phyloP scores from a whole-genome alignment of 2,888 invertebrate species.

The Leptinotarsa haldemani region DNA sequence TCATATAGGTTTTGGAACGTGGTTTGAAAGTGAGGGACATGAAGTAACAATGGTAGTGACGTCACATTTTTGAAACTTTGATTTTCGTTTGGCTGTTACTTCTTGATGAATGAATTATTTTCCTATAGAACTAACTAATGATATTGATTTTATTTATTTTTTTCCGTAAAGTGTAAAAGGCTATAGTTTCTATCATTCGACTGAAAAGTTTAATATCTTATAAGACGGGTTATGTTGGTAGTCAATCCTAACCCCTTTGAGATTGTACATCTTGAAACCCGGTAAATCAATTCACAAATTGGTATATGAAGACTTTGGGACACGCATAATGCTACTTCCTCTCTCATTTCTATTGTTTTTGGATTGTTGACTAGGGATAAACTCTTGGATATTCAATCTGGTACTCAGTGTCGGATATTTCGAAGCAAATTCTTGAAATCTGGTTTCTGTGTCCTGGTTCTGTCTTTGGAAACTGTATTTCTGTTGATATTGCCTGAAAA shows the following conservation, averaged over 20 bases:
- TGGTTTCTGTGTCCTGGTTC: constrained; percentile 15
- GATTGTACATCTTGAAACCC: neutral
- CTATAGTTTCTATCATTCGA: no score
- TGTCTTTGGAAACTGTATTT: neutral
- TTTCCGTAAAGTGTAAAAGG: no score
- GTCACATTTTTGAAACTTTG: no score
- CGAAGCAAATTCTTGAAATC: constrained; percentile 35
- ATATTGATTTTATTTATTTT: no score
- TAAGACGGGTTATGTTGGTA: neutral
- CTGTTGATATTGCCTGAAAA: constrained; percentile 3
- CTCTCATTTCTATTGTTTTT: constrained; percentile 44
- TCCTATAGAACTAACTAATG: no score
- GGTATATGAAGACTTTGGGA: constrained; percentile 16
- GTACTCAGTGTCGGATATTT: constrained; percentile 35
- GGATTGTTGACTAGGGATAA: constrained; percentile 50
- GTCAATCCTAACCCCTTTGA: neutral
- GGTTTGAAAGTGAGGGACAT: no score
- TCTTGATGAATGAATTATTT: no score
- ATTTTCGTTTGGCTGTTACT: no score
- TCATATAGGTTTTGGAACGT: no score
- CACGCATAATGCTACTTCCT: constrained; percentile 36
- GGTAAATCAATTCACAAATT: constrained; percentile 24
- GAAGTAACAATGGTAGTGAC: no score
- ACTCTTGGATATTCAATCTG: constrained; percentile 45
- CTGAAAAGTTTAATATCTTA: neutral